phyloP scores from a whole-genome alignment of 2,797 vertebrate species.

The Anguilla marmorata region DNA sequence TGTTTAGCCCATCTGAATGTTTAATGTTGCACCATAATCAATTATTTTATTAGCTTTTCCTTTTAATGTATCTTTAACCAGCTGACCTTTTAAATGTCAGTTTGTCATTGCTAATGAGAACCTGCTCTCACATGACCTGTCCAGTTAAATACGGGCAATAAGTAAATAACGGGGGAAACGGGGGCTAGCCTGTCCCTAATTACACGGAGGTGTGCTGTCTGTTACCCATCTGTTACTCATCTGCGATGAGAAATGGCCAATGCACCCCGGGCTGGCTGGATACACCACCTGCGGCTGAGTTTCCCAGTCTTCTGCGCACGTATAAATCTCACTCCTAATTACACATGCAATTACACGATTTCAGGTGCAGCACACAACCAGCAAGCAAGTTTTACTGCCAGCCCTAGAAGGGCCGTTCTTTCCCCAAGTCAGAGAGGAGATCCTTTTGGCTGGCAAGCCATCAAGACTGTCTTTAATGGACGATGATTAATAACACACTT shows the following conservation, averaged over 20 bases:
- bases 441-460: slow-evolving; percentile 62
- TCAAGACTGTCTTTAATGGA: slow-evolving; percentile 60
- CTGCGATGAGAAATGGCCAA: neutral
- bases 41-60: neutral
- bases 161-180: neutral
- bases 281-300: neutral
- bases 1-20: neutral
- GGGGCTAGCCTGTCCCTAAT: neutral
- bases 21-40: neutral
- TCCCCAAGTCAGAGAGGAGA: slow-evolving; percentile 20
- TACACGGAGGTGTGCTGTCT: neutral
- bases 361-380: neutral
- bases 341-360: neutral
- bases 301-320: neutral
- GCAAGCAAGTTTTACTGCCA: neutral
- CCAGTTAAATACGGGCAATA: neutral
- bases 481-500: slow-evolving; percentile 60
- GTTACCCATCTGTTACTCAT: neutral
- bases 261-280: neutral
- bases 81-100: neutral
- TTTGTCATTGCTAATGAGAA: neutral
- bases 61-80: neutral
- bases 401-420: neutral
- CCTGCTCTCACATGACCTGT: neutral
- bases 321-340: neutral